Evolutionary conservation across 1,140 invertebrate species (phyloP).

Genomic region (Nasonia longicornis): DNA sequence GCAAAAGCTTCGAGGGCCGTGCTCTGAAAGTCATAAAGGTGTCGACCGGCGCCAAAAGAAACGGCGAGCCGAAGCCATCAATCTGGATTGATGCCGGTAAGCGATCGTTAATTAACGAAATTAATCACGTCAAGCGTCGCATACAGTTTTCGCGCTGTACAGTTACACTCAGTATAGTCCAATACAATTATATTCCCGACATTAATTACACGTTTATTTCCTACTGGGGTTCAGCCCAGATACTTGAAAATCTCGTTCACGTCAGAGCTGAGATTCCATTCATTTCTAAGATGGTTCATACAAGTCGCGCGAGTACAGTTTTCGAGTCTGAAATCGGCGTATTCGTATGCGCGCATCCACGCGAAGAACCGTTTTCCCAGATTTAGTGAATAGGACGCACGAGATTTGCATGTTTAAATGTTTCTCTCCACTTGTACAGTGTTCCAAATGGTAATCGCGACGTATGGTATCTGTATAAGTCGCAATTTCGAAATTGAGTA

Average conservation of each 20-base stretch:
- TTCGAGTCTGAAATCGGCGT: not conserved
- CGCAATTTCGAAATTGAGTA: no score
- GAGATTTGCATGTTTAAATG: not conserved
- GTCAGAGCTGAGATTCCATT: not conserved
- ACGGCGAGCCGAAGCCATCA: conserved; percentile 65
- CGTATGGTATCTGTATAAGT: no score
- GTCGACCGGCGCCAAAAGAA: conserved; percentile 63
- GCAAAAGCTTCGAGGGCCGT: conserved; percentile 80
- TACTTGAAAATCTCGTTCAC: not conserved
- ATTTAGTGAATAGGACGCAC: not conserved
- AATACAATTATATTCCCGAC: no score
- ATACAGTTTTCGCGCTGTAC: not conserved
- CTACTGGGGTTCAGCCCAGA: no score
- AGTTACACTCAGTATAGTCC: not conserved
- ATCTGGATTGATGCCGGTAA: conserved; percentile 76
- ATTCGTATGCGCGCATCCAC: conserved; percentile 49
- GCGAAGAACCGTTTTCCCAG: conserved; percentile 11
- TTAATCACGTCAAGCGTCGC: not conserved
- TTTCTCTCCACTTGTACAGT: no score
- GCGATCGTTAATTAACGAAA: not conserved
- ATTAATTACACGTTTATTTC: not conserved
- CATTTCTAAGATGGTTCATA: not conserved
- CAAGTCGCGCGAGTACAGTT: not conserved
- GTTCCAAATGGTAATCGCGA: no score
- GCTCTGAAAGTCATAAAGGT: conserved; percentile 79